Evolutionary conservation across 2,888 invertebrate species (phyloP).

Genomic region (Ormyrus pomaceus): DNA sequence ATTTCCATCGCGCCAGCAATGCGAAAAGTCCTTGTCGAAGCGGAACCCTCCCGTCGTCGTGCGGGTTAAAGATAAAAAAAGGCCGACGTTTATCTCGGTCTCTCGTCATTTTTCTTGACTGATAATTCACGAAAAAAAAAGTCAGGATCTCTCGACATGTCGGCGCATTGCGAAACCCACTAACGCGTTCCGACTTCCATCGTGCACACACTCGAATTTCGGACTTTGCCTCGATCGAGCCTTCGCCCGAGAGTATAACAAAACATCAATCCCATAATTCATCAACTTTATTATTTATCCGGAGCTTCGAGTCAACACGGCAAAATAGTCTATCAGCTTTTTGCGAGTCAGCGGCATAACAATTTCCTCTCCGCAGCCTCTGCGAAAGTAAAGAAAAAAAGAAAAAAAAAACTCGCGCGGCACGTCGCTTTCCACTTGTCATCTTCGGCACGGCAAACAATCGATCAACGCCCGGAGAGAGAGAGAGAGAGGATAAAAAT

Average conservation of each 20-base stretch:
- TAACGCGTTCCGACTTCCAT: no score
- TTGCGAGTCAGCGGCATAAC: no score
- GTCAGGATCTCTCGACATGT: conserved; percentile 25
- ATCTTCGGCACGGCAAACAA: conserved; percentile 12
- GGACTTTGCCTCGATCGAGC: not conserved
- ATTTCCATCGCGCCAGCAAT: not conserved
- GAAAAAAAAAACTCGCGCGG: not conserved
- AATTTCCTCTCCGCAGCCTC: not conserved
- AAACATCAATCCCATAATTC: no score
- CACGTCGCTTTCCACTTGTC: conserved; percentile 15
- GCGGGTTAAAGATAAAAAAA: conserved; percentile 50
- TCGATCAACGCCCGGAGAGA: not conserved
- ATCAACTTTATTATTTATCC: no score
- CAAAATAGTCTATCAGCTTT: no score
- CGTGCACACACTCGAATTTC: no score
- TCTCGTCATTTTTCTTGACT: conserved; percentile 24
- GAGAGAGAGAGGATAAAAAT: not conserved
- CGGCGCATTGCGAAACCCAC: conserved; percentile 6
- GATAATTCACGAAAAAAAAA: conserved; percentile 26
- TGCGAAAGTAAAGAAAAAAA: not conserved
- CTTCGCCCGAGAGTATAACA: no score
- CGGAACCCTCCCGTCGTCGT: conserved; percentile 32
- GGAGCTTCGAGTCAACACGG: no score
- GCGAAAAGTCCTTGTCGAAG: conserved; percentile 38
- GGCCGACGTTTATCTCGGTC: conserved; percentile 33